Evolutionary conservation across 2,113 vertebrate species (phyloP).

Genomic region (Fulmarus glacialis): DNA sequence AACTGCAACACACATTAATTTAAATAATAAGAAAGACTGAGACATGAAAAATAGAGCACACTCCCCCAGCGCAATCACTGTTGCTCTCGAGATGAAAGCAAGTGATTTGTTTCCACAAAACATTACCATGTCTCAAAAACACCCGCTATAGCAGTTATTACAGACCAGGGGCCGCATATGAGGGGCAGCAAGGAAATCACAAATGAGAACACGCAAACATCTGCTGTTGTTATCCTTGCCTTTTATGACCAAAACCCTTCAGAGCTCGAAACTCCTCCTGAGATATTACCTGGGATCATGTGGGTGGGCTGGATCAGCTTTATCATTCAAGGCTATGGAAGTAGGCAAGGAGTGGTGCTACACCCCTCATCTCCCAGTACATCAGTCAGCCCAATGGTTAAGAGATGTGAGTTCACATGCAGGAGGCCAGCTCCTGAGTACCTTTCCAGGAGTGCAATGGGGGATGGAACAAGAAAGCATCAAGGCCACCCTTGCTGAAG

Average conservation of each 20-base stretch:
- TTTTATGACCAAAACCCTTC: constrained; percentile 21
- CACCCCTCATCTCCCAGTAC: background rate
- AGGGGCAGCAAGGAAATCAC: background rate
- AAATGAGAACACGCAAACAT: background rate
- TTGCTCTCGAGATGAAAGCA: constrained; percentile 57
- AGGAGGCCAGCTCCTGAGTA: background rate
- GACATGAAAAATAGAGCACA: constrained; percentile 59
- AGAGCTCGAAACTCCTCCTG: constrained; percentile 5
- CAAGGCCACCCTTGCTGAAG: background rate
- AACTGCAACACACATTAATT: constrained; percentile 64
- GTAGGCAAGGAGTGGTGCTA: background rate
- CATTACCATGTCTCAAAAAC: background rate
- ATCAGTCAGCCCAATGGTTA: background rate
- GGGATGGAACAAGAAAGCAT: background rate
- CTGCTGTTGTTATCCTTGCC: constrained; percentile 11
- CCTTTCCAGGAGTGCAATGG: background rate
- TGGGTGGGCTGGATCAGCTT: background rate
- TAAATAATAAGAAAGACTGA: constrained; percentile 63
- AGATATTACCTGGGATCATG: background rate
- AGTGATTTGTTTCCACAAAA: constrained; percentile 66
- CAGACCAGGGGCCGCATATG: background rate
- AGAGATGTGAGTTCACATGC: rapidly evolving
- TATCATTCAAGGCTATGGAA: background rate
- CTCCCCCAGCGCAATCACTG: constrained; percentile 51
- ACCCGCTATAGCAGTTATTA: constrained; percentile 19